Percentiles rank a stretch among this genome's conserved stretches.
Conservation (phyloP, 1,140 invertebrate genomes). For the Hydropsyche tenuis region DNA sequence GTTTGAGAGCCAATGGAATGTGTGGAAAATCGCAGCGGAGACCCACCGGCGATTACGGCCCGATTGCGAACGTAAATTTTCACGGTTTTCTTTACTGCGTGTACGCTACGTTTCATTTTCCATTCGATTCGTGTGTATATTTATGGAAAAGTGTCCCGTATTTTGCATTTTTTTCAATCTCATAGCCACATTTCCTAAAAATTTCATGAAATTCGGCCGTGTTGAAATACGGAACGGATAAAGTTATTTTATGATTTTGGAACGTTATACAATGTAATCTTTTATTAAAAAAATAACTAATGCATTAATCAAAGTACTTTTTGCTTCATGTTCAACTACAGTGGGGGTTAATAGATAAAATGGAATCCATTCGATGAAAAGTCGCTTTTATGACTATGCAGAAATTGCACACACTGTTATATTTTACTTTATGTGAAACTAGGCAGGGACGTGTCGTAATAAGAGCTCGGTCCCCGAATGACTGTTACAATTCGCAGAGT, state of each 20-base stretch:
- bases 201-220: too few relatives aligned
- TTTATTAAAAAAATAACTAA: too few relatives aligned
- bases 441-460: conserved; percentile 6
- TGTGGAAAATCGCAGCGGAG: conserved; percentile 11
- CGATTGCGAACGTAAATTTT: conserved; percentile 13
- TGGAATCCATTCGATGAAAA: background rate
- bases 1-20: conserved; percentile 7
- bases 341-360: background rate
- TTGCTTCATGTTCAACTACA: too few relatives aligned
- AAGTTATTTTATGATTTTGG: too few relatives aligned
- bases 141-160: too few relatives aligned
- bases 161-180: too few relatives aligned
- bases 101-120: too few relatives aligned
- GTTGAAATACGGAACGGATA: too few relatives aligned
- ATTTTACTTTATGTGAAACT: conserved; percentile 7
- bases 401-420: background rate
- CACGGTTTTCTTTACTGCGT: background rate
- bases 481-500: conserved; percentile 36
- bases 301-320: too few relatives aligned
- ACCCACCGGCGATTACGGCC: background rate
- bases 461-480: conserved; percentile 32
- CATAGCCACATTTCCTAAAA: too few relatives aligned
- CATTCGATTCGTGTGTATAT: too few relatives aligned
- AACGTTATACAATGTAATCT: too few relatives aligned
- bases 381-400: conserved; percentile 13